Evolutionary conservation across 2,888 invertebrate species (phyloP).

Genomic region (Nomada lathburiana): DNA sequence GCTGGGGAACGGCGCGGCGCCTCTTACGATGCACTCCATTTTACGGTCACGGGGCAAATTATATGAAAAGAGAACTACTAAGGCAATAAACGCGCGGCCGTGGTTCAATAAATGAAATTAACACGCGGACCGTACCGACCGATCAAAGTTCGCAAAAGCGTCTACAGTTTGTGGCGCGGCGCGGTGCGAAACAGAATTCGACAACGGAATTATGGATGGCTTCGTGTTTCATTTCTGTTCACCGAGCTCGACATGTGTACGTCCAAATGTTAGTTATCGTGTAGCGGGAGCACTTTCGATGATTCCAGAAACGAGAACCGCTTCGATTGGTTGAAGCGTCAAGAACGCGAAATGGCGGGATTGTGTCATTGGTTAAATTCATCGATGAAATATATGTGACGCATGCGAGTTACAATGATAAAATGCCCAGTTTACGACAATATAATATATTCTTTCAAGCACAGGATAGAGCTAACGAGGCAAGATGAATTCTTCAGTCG

Average conservation of each 20-base stretch:
- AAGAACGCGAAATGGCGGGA: not conserved
- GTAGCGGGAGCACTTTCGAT: not conserved
- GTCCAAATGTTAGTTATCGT: not conserved
- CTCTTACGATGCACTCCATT: conserved; percentile 32
- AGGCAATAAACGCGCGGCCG: conserved; percentile 46
- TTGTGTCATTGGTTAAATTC: not conserved
- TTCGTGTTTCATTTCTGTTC: conserved; percentile 1
- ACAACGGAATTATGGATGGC: not conserved
- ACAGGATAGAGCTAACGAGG: not conserved
- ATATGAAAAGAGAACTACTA: conserved; percentile 26
- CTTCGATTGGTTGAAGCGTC: not conserved
- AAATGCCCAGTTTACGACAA: not conserved
- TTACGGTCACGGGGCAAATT: conserved; percentile 35
- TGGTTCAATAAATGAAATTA: conserved; percentile 43
- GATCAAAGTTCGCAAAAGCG: conserved; percentile 27
- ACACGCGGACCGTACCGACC: conserved; percentile 21
- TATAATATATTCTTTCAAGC: not conserved
- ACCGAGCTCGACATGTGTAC: too few species aligned
- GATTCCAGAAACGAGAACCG: not conserved
- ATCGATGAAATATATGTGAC: not conserved
- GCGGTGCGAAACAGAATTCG: not conserved
- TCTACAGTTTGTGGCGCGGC: not conserved
- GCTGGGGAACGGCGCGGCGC: not conserved
- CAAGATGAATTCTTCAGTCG: not conserved
- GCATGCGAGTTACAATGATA: not conserved